These are phyloP conservation scores for Plestiodon gilberti DNA, from an alignment of 2,113 vertebrate species.

Conservation along the genomic window DNA sequence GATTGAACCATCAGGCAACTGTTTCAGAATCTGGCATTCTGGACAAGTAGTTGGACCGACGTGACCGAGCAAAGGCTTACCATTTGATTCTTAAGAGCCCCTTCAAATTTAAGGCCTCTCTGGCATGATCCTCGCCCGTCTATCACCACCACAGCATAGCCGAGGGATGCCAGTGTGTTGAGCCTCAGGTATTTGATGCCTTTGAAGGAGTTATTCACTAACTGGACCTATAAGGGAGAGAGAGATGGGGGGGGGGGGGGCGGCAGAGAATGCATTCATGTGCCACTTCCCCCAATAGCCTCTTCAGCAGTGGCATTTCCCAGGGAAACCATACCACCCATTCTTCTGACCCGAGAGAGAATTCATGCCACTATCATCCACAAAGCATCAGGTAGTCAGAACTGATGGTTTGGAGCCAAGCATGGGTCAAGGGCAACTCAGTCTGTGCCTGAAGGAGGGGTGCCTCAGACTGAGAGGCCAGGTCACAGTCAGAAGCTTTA, in stretches of 20 bases:
- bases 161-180: conserved; percentile 93
- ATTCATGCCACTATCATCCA: not conserved
- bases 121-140: conserved; percentile 95
- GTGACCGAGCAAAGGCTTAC: conserved; percentile 62
- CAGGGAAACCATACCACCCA: not conserved
- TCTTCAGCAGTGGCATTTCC: too few relatives aligned
- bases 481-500: too few relatives aligned
- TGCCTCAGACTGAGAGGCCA: too few relatives aligned
- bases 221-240: conserved; percentile 83
- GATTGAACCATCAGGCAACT: too few relatives aligned
- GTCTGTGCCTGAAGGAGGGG: too few relatives aligned
- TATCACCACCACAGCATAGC: conserved; percentile 95
- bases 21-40: not conserved
- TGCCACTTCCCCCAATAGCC: not conserved
- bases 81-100: conserved; percentile 97
- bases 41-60: not conserved
- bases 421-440: too few relatives aligned
- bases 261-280: not conserved
- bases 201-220: conserved; percentile 98
- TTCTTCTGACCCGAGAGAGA: not conserved
- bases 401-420: too few relatives aligned
- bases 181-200: conserved; percentile 95
- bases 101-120: conserved; percentile 93
- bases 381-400: not conserved
- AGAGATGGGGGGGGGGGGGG: not conserved